A percentile compares a stretch with the other conserved stretches of the same genome.
Evolutionary conservation across 2,888 invertebrate species (phyloP).

Genomic region (Orgyia antiqua): DNA sequence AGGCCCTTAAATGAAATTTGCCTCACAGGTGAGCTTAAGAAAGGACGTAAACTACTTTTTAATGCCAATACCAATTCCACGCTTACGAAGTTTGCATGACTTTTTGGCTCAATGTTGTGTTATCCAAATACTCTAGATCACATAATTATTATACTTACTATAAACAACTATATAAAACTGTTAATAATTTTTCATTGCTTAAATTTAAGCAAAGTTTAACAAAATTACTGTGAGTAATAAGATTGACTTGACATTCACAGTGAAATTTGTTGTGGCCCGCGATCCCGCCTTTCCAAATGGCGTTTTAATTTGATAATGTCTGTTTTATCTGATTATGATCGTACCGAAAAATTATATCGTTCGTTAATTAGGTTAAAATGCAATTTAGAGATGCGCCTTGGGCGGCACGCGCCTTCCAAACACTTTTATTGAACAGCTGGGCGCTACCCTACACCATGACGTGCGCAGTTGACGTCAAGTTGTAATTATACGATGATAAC

Average conservation of each 20-base stretch:
- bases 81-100: no score
- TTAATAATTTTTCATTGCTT: not conserved
- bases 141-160: no score
- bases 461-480: conserved; percentile 2
- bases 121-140: no score
- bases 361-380: conserved; percentile 75
- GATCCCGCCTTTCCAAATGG: conserved; percentile 56
- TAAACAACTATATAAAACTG: no score
- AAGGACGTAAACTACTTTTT: no score
- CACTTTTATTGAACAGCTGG: conserved; percentile 46
- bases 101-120: no score
- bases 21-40: no score
- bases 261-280: conserved; percentile 17
- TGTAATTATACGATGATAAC: conserved; percentile 17
- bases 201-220: conserved; percentile 10
- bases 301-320: conserved; percentile 69
- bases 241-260: conserved; percentile 24
- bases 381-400: conserved; percentile 73
- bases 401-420: conserved; percentile 52
- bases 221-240: conserved; percentile 35
- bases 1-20: no score
- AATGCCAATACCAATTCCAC: no score
- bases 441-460: conserved; percentile 18
- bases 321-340: conserved; percentile 68
- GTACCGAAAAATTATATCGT: conserved; percentile 77